These are phyloP conservation scores for Anabacerthia variegaticeps DNA, from an alignment of 2,797 vertebrate species.

Conservation along the genomic window DNA sequence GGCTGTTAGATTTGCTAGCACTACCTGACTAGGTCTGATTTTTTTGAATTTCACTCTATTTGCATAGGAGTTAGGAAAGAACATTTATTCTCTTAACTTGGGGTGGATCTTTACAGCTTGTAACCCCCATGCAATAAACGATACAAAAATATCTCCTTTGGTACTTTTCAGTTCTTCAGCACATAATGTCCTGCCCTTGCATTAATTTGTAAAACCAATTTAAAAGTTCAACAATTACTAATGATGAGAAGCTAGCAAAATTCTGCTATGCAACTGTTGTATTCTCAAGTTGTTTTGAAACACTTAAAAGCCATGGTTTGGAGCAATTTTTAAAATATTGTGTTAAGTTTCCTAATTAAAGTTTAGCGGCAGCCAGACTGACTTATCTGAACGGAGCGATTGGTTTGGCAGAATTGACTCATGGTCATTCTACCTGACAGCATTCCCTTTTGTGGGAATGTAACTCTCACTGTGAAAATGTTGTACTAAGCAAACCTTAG, in stretches of 20 bases:
- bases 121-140: neutral
- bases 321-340: neutral
- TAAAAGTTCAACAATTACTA: neutral
- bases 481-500: constrained; percentile 25
- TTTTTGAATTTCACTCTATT: neutral
- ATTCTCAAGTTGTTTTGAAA: neutral
- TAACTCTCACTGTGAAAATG: constrained; percentile 55
- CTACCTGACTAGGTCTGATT: neutral
- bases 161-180: neutral
- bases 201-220: neutral
- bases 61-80: neutral
- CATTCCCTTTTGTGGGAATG: constrained; percentile 31
- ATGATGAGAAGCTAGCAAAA: neutral
- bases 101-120: neutral
- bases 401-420: constrained; percentile 22
- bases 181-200: neutral
- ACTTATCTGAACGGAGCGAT: neutral
- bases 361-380: neutral
- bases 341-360: neutral
- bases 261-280: neutral
- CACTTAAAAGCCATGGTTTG: neutral
- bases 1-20: neutral
- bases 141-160: neutral
- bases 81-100: neutral
- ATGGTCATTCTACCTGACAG: constrained; percentile 50